phyloP scores from a whole-genome alignment of 1,140 invertebrate species.

The Aphis craccivora region DNA sequence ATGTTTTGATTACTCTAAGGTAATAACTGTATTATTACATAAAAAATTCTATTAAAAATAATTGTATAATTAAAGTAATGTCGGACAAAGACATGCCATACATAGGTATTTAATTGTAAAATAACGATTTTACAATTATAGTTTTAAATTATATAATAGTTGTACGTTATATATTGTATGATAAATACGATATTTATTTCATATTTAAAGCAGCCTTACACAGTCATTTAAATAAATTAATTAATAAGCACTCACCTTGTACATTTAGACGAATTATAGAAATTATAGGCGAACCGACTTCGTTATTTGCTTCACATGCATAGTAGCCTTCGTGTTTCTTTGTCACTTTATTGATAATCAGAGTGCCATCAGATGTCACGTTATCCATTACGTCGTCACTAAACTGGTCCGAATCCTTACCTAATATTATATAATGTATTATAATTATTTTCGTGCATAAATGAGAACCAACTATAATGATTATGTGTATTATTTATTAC shows the following conservation, averaged over 20 bases:
- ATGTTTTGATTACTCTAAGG: background rate
- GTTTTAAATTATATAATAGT: background rate
- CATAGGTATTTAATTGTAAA: background rate
- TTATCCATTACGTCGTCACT: slow-evolving; percentile 52
- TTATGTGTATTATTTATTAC: slow-evolving; percentile 60
- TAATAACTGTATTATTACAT: background rate
- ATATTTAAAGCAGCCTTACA: background rate
- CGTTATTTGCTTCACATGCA: slow-evolving; percentile 72
- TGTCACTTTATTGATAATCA: slow-evolving; percentile 68
- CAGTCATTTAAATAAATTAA: no score
- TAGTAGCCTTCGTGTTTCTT: slow-evolving; percentile 71
- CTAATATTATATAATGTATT: background rate
- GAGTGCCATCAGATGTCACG: slow-evolving; percentile 63
- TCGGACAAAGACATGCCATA: background rate
- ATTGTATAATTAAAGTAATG: background rate
- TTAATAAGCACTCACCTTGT: slow-evolving; percentile 67
- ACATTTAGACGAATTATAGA: slow-evolving; percentile 73
- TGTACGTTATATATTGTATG: background rate
- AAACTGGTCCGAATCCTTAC: slow-evolving; percentile 50
- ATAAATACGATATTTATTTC: no score
- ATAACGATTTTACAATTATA: background rate
- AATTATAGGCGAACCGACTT: slow-evolving; percentile 71
- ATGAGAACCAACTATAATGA: background rate
- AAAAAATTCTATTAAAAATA: background rate
- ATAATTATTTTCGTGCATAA: background rate